Evolutionary conservation across 2,797 vertebrate species (phyloP).

Genomic region (Muscicapa striata): DNA sequence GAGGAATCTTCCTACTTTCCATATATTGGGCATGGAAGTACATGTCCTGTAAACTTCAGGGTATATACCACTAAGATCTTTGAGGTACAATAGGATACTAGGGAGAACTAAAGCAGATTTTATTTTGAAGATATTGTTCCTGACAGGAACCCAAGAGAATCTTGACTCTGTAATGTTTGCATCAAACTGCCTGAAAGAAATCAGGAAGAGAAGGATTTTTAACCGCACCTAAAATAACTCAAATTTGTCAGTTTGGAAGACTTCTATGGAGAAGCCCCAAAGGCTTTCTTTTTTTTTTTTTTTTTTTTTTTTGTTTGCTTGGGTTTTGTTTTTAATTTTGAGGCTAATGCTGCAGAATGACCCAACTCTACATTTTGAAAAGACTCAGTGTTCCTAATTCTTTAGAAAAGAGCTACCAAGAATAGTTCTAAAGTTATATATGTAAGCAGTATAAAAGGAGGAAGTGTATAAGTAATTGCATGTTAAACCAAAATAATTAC

Average conservation of each 20-base stretch:
- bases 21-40: neutral
- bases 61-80: neutral
- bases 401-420: neutral
- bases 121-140: neutral
- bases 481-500: conserved; percentile 35
- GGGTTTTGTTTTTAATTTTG: neutral
- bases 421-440: neutral
- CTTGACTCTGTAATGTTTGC: neutral
- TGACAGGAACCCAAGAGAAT: neutral
- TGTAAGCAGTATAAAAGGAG: neutral
- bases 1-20: neutral
- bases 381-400: neutral
- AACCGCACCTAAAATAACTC: neutral
- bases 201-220: neutral
- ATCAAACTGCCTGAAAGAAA: neutral
- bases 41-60: neutral
- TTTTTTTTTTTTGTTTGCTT: neutral
- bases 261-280: neutral
- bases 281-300: neutral
- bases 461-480: neutral
- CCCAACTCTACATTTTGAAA: neutral
- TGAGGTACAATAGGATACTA: neutral
- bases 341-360: neutral
- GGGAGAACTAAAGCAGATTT: neutral
- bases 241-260: neutral